Evolutionary conservation across 2,888 invertebrate genomes (phyloP).

Genomic region (Lycocerus yunnanus): DNA sequence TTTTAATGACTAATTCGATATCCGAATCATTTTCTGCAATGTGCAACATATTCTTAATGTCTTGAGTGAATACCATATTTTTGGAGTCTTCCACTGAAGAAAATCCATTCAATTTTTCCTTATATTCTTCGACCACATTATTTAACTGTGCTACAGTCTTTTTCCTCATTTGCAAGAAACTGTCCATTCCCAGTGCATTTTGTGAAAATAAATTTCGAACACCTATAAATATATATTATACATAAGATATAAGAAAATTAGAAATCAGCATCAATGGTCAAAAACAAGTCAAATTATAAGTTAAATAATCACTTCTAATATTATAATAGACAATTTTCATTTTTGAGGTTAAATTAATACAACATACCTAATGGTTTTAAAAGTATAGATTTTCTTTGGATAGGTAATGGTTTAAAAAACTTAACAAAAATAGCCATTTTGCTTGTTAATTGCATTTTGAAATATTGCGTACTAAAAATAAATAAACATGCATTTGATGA

Average conservation of each 20-base stretch:
- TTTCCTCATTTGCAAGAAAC: constrained; percentile 61
- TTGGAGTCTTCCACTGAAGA: constrained; percentile 58
- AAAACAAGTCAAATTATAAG: not conserved
- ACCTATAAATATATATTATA: constrained; percentile 3
- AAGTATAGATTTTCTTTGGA: not conserved
- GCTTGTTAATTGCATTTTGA: not conserved
- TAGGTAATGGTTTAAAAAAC: not conserved
- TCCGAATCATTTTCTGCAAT: constrained; percentile 67
- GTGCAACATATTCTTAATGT: constrained; percentile 80
- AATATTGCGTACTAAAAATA: not conserved
- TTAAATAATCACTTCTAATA: no score
- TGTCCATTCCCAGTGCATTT: constrained; percentile 65
- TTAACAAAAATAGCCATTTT: not conserved
- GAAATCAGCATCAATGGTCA: not conserved
- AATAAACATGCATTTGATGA: not conserved
- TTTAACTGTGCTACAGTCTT: constrained; percentile 64
- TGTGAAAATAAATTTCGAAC: constrained; percentile 58
- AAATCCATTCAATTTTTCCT: constrained; percentile 71
- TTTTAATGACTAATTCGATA: constrained; percentile 65
- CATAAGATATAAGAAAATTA: not conserved
- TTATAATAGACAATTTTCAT: not conserved
- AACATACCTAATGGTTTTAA: not conserved
- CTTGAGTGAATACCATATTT: constrained; percentile 81
- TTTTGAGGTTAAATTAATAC: not conserved
- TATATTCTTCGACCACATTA: constrained; percentile 68